Evolutionary conservation across 2,888 invertebrate species (phyloP).

Genomic region (Zhengitettix transpicula): DNA sequence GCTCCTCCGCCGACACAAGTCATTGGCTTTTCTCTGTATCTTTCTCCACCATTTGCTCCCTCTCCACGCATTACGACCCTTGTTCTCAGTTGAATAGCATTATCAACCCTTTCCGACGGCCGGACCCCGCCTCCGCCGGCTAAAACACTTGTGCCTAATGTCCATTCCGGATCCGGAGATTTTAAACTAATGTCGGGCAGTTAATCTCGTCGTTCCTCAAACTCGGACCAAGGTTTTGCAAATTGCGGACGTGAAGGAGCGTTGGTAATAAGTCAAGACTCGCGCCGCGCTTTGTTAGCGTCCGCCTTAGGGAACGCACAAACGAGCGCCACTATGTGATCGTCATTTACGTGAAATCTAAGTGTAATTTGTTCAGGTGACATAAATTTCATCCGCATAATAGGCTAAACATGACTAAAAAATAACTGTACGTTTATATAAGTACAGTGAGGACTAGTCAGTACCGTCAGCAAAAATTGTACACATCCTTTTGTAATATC

Average conservation of each 20-base stretch:
- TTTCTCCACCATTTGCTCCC: background rate
- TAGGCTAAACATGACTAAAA: too few species aligned
- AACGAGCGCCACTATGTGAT: too few species aligned
- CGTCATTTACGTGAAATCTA: too few species aligned
- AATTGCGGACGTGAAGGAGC: background rate
- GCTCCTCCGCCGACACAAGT: background rate
- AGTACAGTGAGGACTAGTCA: too few species aligned
- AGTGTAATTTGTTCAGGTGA: too few species aligned
- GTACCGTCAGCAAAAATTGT: too few species aligned
- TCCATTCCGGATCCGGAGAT: background rate
- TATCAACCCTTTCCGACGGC: background rate
- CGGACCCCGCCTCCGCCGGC: background rate
- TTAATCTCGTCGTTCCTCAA: background rate
- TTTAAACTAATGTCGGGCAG: background rate
- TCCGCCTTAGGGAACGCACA: too few species aligned
- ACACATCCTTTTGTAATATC: too few species aligned
- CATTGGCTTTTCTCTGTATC: background rate
- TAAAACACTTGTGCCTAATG: background rate
- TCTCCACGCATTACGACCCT: background rate
- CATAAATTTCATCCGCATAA: too few species aligned
- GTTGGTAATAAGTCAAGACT: too few species aligned
- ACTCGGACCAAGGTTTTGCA: background rate
- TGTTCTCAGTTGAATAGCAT: background rate
- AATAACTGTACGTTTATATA: too few species aligned
- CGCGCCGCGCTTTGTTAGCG: too few species aligned